Evolutionary conservation across 2,888 invertebrate species (phyloP), one percentile per base, ranked within the genome.

Genomic region (Drosophila rellima): DNA sequence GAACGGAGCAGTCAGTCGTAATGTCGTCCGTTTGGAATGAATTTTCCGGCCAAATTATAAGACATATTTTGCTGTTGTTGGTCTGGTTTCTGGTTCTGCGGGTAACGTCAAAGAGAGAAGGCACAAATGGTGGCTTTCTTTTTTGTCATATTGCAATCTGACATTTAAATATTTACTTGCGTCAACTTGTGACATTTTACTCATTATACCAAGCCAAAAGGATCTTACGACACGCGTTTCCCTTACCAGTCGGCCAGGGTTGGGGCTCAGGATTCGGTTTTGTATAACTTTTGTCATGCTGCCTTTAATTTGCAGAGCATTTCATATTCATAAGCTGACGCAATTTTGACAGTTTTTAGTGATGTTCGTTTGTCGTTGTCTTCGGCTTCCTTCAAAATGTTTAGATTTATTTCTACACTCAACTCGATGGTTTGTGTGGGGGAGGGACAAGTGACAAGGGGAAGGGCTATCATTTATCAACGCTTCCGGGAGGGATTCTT

Each of bases 141-240:
- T 72, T 64, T 65, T 61, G 63, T 64, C 77, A 77, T 77, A 82
- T 82, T 71, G 86, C 82, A 91, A 90, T 90, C 90, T 88, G 88
- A 89, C 91, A 90, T 91, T 91, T 91, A 90, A 90, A 90, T 90
- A 91, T 91, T 91, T 90, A 88, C 90, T 90, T 84, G 83, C 84
- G 82, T 90, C 87, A 88, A 88, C 82, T 90, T 90, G 78, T 91
- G 88, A 90, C 89, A 88, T 91, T 90, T 88, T 80, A 89, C 85
- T 85, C 85, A 85, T 85, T 85, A 85, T 65, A 59, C 68, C 69
- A 71, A 69, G 51, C 66, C 67, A 61, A 67, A 65, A 69, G 62
- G 37, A 64, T 51, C 61, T 45, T 20, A 51, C 37, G 56, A 73
- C 73, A 73, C 57, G 73, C 74, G 68, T 72, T 72, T 67, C 62